Base-by-base conservation (phyloP, 1,140 invertebrate genomes). In the Caenorhabditis brenneri region DNA sequence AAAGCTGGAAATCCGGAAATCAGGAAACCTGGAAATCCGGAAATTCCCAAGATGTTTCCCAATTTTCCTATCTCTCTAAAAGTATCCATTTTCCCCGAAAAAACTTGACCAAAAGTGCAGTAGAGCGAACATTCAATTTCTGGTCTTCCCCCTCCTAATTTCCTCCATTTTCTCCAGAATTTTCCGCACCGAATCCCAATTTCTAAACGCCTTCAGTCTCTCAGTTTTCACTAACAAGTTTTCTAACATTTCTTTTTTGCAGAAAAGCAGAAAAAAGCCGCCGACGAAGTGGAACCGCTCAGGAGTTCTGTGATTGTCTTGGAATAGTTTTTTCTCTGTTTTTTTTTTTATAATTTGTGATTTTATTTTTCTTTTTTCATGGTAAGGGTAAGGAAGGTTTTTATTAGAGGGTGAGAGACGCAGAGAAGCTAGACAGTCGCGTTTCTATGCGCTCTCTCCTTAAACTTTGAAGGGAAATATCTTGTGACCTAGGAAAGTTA, bases 211-310 rank as follows among this genome's bases (percentile, higher is more conserved):
- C 27, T 10, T 9, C 31, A 29, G 24, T n/a, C 49, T n/a, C 16
- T 46, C 42, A 9, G 10, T 46, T 46, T 46, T 46, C 7, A 2
- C 19, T 3, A 51, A 51, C 19, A 51, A 16, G 7, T 51, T 78
- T 31, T 19, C 22, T 15, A 36, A 42, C 39, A 42, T 69, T 69
- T 33, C 3, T 22, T 33, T 60, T 42, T 83, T 83, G n/a, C 74
- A 83, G 82, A 83, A 80, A 83, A 83, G 48, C 58, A 65, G 36
- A 83, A 83, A 39, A 83, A 83, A 46, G 82, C 82, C 29, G 69
- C 82, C 48, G 82, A 83, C 33, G 82, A 83, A 58, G 58, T 83
- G 49, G 82, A 83, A 51, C 82, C 82, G 16, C 42, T 83, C 3
- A 69, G 82, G 15, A 83, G 82, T 79, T 83, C 82, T 33, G 69